A percentile compares a stretch with the other conserved stretches of the same genome.
phyloP scores from a whole-genome alignment of 1,140 invertebrate genomes.

The Homarus americanus region DNA sequence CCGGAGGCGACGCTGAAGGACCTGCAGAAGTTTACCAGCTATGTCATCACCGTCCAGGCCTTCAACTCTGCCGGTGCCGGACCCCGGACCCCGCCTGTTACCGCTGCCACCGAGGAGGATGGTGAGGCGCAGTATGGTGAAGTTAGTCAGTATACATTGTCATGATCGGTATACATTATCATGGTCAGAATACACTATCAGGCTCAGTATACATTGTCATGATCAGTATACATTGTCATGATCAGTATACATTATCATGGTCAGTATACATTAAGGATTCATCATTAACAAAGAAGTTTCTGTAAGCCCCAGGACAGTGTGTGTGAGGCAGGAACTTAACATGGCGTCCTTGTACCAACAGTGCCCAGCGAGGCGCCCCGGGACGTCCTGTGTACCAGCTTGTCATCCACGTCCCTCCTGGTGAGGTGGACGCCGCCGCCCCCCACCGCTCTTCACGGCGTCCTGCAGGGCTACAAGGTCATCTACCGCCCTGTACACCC shows the following conservation, averaged over 20 bases:
- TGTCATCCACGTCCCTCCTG: conserved; percentile 78
- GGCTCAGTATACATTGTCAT: too few species aligned
- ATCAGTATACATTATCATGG: too few species aligned
- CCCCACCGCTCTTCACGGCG: conserved; percentile 81
- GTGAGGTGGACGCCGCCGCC: conserved; percentile 79
- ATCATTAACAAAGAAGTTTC: too few species aligned
- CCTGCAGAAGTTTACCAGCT: conserved; percentile 78
- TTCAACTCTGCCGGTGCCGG: conserved; percentile 77
- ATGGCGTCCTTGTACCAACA: too few species aligned
- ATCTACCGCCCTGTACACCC: conserved; percentile 78
- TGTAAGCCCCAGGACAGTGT: too few species aligned
- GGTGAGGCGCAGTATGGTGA: conserved; percentile 43
- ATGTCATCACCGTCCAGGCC: conserved; percentile 80
- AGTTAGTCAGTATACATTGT: too few species aligned
- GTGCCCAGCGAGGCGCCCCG: conserved; percentile 80
- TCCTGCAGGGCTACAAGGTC: conserved; percentile 82
- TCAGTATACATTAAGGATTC: too few species aligned
- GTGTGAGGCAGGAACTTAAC: too few species aligned
- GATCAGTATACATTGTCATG: too few species aligned
- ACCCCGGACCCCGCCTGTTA: conserved; percentile 43
- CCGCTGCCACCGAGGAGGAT: conserved; percentile 63
- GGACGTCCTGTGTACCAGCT: conserved; percentile 77
- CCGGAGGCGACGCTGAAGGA: conserved; percentile 61
- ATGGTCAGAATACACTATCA: too few species aligned
- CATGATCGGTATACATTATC: too few species aligned